Evolutionary conservation across 1,140 invertebrate genomes (phyloP).

Genomic region (Coptotermes formosanus): DNA sequence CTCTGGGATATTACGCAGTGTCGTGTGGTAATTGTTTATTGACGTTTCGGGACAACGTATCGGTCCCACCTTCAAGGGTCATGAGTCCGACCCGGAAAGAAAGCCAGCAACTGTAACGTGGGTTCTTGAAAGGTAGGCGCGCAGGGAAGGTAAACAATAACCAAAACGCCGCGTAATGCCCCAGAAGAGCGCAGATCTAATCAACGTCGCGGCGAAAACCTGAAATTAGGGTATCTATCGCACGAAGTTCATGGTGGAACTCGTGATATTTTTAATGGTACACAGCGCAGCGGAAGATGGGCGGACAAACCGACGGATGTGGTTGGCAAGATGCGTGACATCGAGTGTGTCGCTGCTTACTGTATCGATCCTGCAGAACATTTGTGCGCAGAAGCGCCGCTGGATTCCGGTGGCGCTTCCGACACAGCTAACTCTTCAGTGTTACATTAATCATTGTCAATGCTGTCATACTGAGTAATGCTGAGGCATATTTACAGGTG

Average conservation of each 20-base stretch:
- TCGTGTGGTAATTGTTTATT: too few relatives aligned
- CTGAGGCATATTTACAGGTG: background rate
- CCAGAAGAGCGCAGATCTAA: too few relatives aligned
- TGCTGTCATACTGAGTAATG: constrained; percentile 1
- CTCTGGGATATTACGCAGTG: too few relatives aligned
- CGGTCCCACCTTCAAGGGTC: too few relatives aligned
- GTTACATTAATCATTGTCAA: constrained; percentile 4
- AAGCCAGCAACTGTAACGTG: too few relatives aligned
- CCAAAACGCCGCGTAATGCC: too few relatives aligned
- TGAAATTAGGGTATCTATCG: too few relatives aligned
- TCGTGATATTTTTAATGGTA: background rate
- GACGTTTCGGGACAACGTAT: too few relatives aligned
- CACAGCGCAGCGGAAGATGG: background rate
- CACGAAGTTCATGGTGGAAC: background rate
- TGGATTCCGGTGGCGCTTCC: background rate
- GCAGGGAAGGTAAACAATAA: too few relatives aligned
- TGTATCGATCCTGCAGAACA: background rate
- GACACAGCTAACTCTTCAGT: background rate
- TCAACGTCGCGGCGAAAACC: too few relatives aligned
- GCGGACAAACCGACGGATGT: background rate
- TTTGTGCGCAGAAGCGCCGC: background rate
- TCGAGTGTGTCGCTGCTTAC: background rate
- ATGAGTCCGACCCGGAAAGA: too few relatives aligned
- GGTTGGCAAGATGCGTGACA: background rate
- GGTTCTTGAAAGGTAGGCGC: too few relatives aligned